phyloP scores from a whole-genome alignment of 2,888 invertebrate species.

The Cryptocephalus primarius region DNA sequence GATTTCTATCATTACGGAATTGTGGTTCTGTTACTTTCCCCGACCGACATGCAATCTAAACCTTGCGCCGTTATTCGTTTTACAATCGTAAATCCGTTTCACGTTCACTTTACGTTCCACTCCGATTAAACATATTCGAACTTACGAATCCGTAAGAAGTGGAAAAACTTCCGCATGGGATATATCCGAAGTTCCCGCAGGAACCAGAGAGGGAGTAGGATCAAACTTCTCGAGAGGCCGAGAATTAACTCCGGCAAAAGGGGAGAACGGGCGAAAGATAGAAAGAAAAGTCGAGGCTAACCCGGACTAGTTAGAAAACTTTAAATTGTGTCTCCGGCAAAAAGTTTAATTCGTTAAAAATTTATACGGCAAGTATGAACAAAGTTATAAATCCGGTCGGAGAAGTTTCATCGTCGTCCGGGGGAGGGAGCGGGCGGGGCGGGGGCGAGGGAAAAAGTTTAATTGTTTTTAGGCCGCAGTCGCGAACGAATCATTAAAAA shows the following conservation, averaged over 20 bases:
- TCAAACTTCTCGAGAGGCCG: background rate
- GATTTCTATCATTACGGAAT: too few species aligned
- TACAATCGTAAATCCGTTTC: too few species aligned
- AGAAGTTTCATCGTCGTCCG: constrained; percentile 9
- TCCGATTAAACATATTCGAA: too few species aligned
- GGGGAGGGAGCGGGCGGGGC: background rate
- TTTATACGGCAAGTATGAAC: constrained; percentile 26
- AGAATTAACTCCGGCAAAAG: background rate
- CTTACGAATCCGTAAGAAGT: too few species aligned
- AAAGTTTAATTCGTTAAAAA: constrained; percentile 35
- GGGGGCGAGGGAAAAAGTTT: background rate
- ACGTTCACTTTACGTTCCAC: too few species aligned
- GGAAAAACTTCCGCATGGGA: too few species aligned
- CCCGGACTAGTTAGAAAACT: constrained; percentile 6
- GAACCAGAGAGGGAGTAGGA: too few species aligned
- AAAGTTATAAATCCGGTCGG: constrained; percentile 22
- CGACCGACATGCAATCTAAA: too few species aligned
- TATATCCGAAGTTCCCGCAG: too few species aligned
- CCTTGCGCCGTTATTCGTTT: too few species aligned
- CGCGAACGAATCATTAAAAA: background rate
- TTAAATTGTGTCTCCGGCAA: constrained; percentile 29
- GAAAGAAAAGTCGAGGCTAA: background rate
- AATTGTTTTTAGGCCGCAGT: background rate
- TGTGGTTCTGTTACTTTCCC: too few species aligned
- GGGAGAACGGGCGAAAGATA: background rate